A percentile compares a stretch with the other conserved stretches of the same genome.
These are phyloP conservation scores for Hoplodrina blanda DNA, from an alignment of 2,888 invertebrate genomes.

Conservation along the genomic window DNA sequence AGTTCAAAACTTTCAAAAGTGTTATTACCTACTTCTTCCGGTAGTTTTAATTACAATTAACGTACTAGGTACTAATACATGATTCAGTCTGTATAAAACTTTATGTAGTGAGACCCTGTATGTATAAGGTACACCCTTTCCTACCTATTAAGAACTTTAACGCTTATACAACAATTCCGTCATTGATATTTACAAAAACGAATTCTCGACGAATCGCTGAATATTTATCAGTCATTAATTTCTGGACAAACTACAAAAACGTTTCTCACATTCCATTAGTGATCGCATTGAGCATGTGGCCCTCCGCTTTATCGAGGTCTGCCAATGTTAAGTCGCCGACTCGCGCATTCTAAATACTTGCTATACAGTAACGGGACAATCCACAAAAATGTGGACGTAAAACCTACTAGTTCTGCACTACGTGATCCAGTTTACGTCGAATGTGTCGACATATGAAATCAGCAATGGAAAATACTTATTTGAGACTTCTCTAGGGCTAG, in stretches of 20 bases:
- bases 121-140: neutral
- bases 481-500: constrained; percentile 27
- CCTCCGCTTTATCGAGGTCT: constrained; percentile 53
- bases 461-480: constrained; percentile 49
- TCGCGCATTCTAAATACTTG: constrained; percentile 59
- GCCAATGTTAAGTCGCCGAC: constrained; percentile 64
- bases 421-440: constrained; percentile 50
- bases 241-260: constrained; percentile 57
- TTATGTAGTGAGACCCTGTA: neutral
- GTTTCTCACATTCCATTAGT: constrained; percentile 62
- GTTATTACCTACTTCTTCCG: too few species aligned
- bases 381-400: constrained; percentile 39
- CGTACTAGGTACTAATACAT: neutral
- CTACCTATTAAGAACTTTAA: constrained; percentile 41
- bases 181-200: constrained; percentile 47
- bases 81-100: neutral
- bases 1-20: too few species aligned
- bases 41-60: too few species aligned
- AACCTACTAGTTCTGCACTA: constrained; percentile 60
- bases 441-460: constrained; percentile 51
- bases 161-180: constrained; percentile 45
- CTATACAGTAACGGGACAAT: constrained; percentile 58
- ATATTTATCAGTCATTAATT: constrained; percentile 65
- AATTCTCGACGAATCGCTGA: constrained; percentile 56
- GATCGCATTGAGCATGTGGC: constrained; percentile 32